A percentile compares a stretch with the other conserved stretches of the same genome.
phyloP scores from a whole-genome alignment of 2,113 vertebrate species.

The Coptodon bakossiorum region DNA sequence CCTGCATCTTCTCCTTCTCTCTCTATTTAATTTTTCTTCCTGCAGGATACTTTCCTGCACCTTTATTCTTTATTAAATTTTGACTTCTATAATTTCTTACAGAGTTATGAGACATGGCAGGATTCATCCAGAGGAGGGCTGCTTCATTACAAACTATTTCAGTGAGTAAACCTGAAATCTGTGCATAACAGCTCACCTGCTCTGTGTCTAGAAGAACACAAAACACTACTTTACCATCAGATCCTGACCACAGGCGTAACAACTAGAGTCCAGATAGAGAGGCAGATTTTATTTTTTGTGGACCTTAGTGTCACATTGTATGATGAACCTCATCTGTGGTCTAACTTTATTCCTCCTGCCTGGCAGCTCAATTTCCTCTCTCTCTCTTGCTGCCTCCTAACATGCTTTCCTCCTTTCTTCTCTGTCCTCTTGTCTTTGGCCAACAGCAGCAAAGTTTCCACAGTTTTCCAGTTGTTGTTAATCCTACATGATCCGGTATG shows the following conservation, averaged over 20 bases:
- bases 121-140: not conserved
- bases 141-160: not conserved
- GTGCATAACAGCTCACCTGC: not conserved
- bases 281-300: not conserved
- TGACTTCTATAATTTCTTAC: not conserved
- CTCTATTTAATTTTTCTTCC: not conserved
- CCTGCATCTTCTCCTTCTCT: not conserved
- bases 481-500: not conserved
- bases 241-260: not conserved
- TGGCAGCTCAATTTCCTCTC: not conserved
- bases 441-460: not conserved
- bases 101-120: not conserved
- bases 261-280: not conserved
- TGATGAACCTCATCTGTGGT: not conserved
- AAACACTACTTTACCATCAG: not conserved
- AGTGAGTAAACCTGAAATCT: too few species aligned
- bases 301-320: not conserved
- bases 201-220: not conserved
- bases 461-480: not conserved
- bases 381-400: not conserved
- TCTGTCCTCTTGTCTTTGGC: not conserved
- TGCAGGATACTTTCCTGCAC: not conserved
- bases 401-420: accelerated
- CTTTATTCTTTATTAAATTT: not conserved
- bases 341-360: not conserved